Conservation (phyloP, 2,797 vertebrate genomes). For the Tenualosa ilisha region DNA sequence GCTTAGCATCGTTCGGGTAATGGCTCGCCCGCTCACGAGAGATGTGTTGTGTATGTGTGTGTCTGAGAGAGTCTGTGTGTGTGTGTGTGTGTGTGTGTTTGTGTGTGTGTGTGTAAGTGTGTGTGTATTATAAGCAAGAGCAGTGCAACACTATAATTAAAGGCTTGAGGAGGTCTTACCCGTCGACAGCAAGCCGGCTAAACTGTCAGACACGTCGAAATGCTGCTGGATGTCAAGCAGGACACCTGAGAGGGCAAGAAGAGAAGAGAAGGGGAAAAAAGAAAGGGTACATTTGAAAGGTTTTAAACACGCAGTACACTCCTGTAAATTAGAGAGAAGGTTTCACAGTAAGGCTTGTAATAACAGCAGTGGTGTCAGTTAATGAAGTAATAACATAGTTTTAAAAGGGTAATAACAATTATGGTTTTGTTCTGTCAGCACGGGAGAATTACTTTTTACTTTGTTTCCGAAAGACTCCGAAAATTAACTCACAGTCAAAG, state of each 20-base stretch:
- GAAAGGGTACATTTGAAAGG: not conserved
- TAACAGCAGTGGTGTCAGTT: not conserved
- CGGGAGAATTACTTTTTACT: not conserved
- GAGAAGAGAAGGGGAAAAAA: not conserved
- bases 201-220: slow-evolving; percentile 85
- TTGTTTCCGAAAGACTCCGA: not conserved
- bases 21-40: slow-evolving; percentile 39
- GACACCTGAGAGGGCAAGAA: slow-evolving; percentile 78
- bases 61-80: slow-evolving; percentile 31
- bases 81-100: slow-evolving; percentile 1
- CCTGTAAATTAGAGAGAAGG: slow-evolving; percentile 7
- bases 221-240: slow-evolving; percentile 92
- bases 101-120: slow-evolving; percentile 33
- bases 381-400: not conserved
- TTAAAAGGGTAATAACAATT: not conserved
- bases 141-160: slow-evolving; percentile 55
- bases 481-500: not conserved
- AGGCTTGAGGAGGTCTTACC: slow-evolving; percentile 76
- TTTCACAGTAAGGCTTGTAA: not conserved
- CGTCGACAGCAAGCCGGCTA: slow-evolving; percentile 91
- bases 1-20: slow-evolving; percentile 46
- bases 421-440: not conserved
- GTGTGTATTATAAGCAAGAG: slow-evolving; percentile 23
- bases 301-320: not conserved
- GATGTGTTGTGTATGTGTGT: slow-evolving; percentile 8